These are phyloP conservation scores for Monopterus albus DNA, from an alignment of 2,113 vertebrate species.

Conservation along the genomic window DNA sequence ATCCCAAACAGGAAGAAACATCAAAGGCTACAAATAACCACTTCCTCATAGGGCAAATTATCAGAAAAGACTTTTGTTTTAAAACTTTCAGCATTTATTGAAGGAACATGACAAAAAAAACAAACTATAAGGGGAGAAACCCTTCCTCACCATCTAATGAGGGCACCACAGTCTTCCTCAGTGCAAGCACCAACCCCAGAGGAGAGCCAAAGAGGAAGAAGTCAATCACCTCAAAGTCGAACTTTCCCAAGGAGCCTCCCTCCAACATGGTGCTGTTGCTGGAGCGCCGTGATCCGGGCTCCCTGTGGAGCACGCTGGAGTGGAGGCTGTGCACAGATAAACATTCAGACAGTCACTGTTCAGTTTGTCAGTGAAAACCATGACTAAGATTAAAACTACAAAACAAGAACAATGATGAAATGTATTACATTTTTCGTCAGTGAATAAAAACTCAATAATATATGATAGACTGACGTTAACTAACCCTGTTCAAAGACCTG, in stretches of 20 bases:
- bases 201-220: constrained; percentile 98
- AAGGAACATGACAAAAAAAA: neutral
- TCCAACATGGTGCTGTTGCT: constrained; percentile 95
- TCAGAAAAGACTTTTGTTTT: neutral
- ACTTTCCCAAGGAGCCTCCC: constrained; percentile 83
- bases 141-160: constrained; percentile 86
- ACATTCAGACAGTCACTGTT: too few species aligned
- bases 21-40: constrained; percentile 7
- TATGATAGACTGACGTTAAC: too few species aligned
- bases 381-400: neutral
- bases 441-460: too few species aligned
- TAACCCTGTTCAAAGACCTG: too few species aligned
- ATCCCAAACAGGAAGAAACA: constrained; percentile 16
- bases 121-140: neutral
- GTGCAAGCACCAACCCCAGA: constrained; percentile 93
- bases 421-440: too few species aligned
- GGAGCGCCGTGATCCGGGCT: constrained; percentile 87
- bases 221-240: constrained; percentile 95
- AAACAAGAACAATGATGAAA: too few species aligned
- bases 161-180: constrained; percentile 94
- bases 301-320: constrained; percentile 88
- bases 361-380: neutral
- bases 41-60: constrained; percentile 1
- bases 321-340: constrained; percentile 85
- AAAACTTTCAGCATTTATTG: neutral